Evolutionary conservation across 2,113 vertebrate species (phyloP), one percentile per base, ranked within the genome.

Genomic region (Cyanoramphus novaezelandiae): DNA sequence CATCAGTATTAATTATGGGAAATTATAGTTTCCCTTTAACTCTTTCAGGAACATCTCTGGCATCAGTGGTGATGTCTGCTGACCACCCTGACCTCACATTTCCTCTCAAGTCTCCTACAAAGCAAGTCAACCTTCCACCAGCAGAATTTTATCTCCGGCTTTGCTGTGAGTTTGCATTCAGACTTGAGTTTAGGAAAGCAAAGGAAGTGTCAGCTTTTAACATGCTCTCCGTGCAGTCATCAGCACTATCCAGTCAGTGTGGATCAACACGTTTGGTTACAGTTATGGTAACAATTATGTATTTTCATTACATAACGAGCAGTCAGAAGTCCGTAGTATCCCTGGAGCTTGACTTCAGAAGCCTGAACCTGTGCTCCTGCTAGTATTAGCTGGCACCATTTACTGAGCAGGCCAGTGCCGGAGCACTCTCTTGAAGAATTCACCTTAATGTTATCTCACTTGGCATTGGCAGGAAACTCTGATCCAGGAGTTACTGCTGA

Each of bases 121-220:
- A 98, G 98, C 3, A 97, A 98, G 94, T 97, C 97, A 1, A 98
- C 98, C 8, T 98, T 98, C 96, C 98, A 98, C 92, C 98, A 98
- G 93, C 98, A 98, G 98, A 98, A 97, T 78, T 98, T 98, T 69
- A 87, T 98, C 70, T 98, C 98, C 0, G 98, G 98, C 94, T 98
- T 98, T 88, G 97, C 98, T 50, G 98, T 98, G 95, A 98, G 98
- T 97, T 35, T 11, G n/a, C 21, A 43, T 71, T 50, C 52, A 50
- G 19, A 21, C 19, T 19, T 17, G 27, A 76, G 43, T 67, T 29
- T 74, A 60, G 41, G 60, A 72, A 71, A 59, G 53, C 52, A 74
- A 85, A 39, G 41, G 74, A 15, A 17, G 55, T 23, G 33, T 49
- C 29, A 18, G 19, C 39, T 59, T 49, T 71, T 28, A 50, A 37